Base-by-base conservation (phyloP, 2,113 vertebrate species). In the Seriola quinqueradiata region DNA sequence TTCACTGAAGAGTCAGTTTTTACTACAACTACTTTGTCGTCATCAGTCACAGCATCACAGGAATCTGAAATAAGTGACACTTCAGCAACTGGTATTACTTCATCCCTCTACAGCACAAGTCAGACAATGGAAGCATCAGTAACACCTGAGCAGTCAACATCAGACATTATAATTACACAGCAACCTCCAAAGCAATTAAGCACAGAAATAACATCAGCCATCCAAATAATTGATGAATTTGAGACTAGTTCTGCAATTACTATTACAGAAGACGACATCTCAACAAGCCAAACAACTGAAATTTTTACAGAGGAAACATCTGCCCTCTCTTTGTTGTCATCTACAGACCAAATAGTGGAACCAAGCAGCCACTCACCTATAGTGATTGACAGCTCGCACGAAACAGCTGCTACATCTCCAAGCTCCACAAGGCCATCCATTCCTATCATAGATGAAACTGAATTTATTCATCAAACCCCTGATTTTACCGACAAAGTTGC, bases 371-470 rank as follows among this genome's bases (percentile, higher is more conserved):
- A 74, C 23, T 44, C 77, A 17, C 54, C 52, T 52, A 14, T 70
- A 13, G 40, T 77, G 17, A 83, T 77, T 50, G 74, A 23, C 54
- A 83, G 52, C 23, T 83, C 74, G 12, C 68, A 66, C 17, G 66
- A 64, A 25, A 46, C 25, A 17, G 40, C 38, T 5, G 52, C 74
- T 28, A 50, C 36, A 25, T 25, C 42, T 60, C 25, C 42, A 44
- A 36, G 21, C 4, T 71, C 42, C 21, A 61, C 23, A 32, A 59
- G 36, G 10, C 28, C 67, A 16, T 71, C 42, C 4, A 40, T 76
- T 65, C 59, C 68, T 23, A 77, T 83, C 11, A 71, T 70, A 66
- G 74, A 83, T 50, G 66, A 70, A 3, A 66, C 40, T n/a, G 80
- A 70, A 7, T 4, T 59, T 5, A 50, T 65, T 71, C 40, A 79